Conservation (phyloP, 2,888 invertebrate species). For the Epinotia demarniana region DNA sequence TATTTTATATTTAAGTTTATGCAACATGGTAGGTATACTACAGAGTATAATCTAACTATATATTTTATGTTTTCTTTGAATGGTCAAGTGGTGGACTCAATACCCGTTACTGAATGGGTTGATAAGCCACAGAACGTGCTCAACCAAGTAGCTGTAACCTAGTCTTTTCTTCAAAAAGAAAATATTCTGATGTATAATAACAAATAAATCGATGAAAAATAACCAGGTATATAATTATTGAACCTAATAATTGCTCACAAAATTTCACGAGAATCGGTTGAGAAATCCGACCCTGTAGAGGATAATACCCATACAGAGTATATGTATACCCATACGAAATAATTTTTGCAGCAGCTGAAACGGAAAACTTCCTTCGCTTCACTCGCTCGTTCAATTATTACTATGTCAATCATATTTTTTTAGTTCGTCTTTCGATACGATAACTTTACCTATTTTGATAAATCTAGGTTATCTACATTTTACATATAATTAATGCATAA, state of each 20-base stretch:
- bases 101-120: slow-evolving; percentile 11
- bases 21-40: neutral
- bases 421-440: neutral
- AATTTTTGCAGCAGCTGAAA: no score
- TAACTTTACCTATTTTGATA: neutral
- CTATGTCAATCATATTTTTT: neutral
- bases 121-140: neutral
- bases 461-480: neutral
- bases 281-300: no score
- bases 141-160: neutral
- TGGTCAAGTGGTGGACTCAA: slow-evolving; percentile 20
- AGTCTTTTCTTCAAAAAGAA: no score
- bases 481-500: neutral
- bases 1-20: neutral
- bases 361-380: no score
- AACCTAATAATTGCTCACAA: slow-evolving; percentile 2
- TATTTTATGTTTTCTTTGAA: neutral
- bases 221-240: neutral
- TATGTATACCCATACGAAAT: no score
- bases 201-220: no score
- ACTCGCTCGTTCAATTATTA: no score
- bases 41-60: neutral
- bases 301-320: no score
- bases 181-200: no score
- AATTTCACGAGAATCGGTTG: neutral